phyloP scores from a whole-genome alignment of 2,888 invertebrate species.

The Salticus scenicus region DNA sequence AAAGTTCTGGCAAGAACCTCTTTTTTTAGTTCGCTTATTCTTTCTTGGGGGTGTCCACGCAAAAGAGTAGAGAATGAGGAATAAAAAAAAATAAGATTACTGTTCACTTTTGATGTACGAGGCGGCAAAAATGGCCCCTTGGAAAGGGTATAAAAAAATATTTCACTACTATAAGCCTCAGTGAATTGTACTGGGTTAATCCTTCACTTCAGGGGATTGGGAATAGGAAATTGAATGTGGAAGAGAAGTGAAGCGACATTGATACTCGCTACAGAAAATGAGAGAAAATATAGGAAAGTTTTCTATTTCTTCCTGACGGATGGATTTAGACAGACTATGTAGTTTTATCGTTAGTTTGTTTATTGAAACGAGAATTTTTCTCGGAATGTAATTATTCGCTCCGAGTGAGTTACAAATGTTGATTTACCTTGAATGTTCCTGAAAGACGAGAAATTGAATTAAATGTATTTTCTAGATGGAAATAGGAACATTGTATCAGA shows the following conservation, averaged over 20 bases:
- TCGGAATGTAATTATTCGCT: no score
- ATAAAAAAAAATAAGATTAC: constrained; percentile 37
- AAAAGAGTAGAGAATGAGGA: constrained; percentile 7
- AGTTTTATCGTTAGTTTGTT: not conserved
- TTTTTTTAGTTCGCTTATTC: constrained; percentile 1
- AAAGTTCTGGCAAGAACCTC: constrained; percentile 22
- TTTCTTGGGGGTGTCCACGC: constrained; percentile 1
- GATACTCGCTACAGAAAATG: not conserved
- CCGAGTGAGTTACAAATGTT: no score
- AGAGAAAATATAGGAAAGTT: not conserved
- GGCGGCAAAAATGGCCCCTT: constrained; percentile 53
- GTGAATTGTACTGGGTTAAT: constrained; percentile 39
- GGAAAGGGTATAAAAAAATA: constrained; percentile 44
- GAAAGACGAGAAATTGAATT: no score
- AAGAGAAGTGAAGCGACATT: not conserved
- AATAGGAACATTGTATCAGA: no score
- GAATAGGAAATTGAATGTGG: constrained; percentile 4
- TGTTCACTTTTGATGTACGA: constrained; percentile 58
- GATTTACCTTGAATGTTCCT: no score
- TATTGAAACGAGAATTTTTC: not conserved
- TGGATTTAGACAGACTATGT: not conserved
- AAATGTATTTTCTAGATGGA: no score
- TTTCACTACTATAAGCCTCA: constrained; percentile 42
- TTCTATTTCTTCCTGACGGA: not conserved
- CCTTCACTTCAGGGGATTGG: constrained; percentile 26